Evolutionary conservation across 2,797 vertebrate genomes (phyloP), one percentile per base, ranked within the genome.

Genomic region (Sphaeramia orbicularis): DNA sequence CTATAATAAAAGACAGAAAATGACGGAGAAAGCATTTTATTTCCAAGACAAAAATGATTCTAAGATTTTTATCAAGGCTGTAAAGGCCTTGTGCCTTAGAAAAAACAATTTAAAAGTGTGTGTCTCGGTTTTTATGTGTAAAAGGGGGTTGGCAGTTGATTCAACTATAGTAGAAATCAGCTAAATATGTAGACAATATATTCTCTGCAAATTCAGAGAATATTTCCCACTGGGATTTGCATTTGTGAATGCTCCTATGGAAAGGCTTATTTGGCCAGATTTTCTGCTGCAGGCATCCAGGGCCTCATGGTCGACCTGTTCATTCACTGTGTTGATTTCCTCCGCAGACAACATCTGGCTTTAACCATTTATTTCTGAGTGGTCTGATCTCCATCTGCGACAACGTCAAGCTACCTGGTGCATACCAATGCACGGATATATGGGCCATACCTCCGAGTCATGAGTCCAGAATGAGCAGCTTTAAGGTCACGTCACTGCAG

Each of bases 1-100:
- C 30, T 83, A 89, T 84, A 91, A 92, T 93, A 94, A 94, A 94
- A 91, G 63, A 78, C 61, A 82, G 80, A 91, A 82, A 90, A 84
- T 59, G 49, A 44, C 68, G 65, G 42, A 84, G 63, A 71, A 67
- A n/a, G 73, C 47, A 61, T 64, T 81, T 74, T 66, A 37, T 67
- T 68, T 27, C 21, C 10, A 40, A 40, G 14, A 9, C 36, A 19
- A 16, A 18, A 2, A 53, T 7, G 9, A 14, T 15, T 13, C 12
- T 53, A 11, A 19, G 5, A 18, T 11, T 12, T 4, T 41, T 40
- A 5, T 42, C 10, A 57, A 47, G 18, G 32, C 32, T 59, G 50
- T 6, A 15, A 1, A 50, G 65, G 62, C 47, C 58, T 21, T 0
- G 0, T 9, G 35, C 41, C 19, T 52, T 10, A 6, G 1, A 36